phyloP scores from a whole-genome alignment of 1,140 invertebrate genomes.

The Eriocheir sinensis region DNA sequence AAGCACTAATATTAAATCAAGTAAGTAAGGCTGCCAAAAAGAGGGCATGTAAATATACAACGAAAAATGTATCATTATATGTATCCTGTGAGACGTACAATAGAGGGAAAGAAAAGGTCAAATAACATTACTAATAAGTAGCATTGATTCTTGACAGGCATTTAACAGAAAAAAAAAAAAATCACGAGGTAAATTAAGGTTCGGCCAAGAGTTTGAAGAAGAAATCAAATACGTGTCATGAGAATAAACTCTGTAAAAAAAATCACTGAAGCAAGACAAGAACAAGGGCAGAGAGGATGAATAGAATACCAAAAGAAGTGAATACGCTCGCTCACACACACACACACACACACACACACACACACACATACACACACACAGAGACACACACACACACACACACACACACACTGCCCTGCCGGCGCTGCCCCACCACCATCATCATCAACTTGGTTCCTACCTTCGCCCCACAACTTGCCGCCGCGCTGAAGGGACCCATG shows the following conservation, averaged over 20 bases:
- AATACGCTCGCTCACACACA: not conserved
- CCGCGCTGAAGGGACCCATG: constrained; percentile 25
- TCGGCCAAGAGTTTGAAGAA: not conserved
- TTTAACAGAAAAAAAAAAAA: no score
- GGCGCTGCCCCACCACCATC: not conserved
- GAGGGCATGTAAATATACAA: no score
- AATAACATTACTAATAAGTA: no score
- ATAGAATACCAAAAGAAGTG: not conserved
- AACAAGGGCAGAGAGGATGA: not conserved
- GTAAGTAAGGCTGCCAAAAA: no score
- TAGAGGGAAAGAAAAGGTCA: no score
- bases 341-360: not conserved
- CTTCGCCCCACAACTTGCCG: constrained; percentile 19
- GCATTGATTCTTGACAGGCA: no score
- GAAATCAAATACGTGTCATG: not conserved
- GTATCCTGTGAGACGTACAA: no score
- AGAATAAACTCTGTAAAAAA: not conserved
- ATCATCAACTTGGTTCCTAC: constrained; percentile 14
- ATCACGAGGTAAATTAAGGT: not conserved
- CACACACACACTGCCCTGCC: not conserved
- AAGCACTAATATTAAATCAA: no score
- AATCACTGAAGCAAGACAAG: not conserved
- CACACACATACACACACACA: constrained; percentile 5
- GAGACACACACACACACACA: not conserved
- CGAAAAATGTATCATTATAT: no score